phyloP scores from a whole-genome alignment of 2,113 vertebrate species.

The Odobenus rosmarus region DNA sequence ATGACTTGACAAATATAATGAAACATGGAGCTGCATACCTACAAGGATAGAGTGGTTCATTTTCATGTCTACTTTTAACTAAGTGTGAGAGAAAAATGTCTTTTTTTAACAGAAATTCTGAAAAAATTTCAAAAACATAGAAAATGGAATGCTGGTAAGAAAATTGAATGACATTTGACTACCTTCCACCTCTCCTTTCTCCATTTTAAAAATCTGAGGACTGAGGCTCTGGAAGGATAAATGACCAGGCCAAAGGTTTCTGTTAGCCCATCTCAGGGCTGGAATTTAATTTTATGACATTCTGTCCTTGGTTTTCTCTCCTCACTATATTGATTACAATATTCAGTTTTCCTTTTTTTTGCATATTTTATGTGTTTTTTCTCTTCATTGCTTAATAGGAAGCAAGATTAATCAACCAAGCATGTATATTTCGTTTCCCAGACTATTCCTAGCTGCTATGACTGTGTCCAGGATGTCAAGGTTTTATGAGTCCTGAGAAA shows the following conservation, averaged over 20 bases:
- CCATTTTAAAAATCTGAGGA: slow-evolving; percentile 22
- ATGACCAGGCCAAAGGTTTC: neutral
- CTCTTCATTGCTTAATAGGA: neutral
- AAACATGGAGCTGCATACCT: neutral
- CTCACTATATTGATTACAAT: neutral
- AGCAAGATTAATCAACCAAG: slow-evolving; percentile 17
- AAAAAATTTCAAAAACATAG: neutral
- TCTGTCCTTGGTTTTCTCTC: neutral
- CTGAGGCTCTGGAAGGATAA: neutral
- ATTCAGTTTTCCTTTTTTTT: neutral
- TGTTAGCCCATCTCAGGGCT: neutral
- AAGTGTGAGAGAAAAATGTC: neutral
- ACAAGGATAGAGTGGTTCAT: neutral
- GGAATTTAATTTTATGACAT: slow-evolving; percentile 8
- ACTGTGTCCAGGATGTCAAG: neutral
- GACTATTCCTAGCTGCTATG: neutral
- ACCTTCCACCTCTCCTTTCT: neutral
- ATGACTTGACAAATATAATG: slow-evolving; percentile 21
- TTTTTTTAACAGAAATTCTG: slow-evolving; percentile 33
- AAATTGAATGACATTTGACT: slow-evolving; percentile 17
- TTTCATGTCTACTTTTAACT: slow-evolving; percentile 1
- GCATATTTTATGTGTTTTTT: neutral
- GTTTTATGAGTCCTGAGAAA: slow-evolving; percentile 1
- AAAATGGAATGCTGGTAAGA: neutral
- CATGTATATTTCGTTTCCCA: neutral